Evolutionary conservation across 1,140 invertebrate genomes (phyloP).

Genomic region (Drosophila pseudoananassae): DNA sequence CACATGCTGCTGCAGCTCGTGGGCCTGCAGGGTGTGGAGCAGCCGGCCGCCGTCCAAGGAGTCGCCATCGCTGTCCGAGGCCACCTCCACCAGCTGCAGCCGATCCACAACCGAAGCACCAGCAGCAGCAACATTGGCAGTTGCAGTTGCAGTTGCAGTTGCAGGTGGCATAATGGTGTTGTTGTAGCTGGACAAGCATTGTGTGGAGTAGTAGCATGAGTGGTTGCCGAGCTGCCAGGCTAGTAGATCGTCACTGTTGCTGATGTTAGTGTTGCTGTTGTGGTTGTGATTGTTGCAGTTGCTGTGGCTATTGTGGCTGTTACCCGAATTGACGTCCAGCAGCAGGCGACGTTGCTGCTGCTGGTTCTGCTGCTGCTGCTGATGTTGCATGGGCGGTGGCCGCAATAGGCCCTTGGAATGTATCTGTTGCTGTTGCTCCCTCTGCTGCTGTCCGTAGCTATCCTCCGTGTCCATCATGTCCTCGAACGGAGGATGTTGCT

Average conservation of each 20-base stretch:
- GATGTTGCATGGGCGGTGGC: constrained; percentile 54
- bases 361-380: constrained; percentile 8
- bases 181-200: constrained; percentile 45
- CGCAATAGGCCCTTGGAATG: constrained; percentile 73
- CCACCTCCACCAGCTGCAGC: constrained; percentile 9
- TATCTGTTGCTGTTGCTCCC: constrained; percentile 57
- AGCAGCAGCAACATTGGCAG: constrained; percentile 18
- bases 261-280: constrained; percentile 43
- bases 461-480: constrained; percentile 81
- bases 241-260: constrained; percentile 16
- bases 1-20: constrained; percentile 62
- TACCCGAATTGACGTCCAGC: constrained; percentile 80
- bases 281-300: constrained; percentile 37
- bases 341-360: constrained; percentile 67
- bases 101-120: constrained; percentile 11
- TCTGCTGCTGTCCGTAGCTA: constrained; percentile 51
- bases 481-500: constrained; percentile 12
- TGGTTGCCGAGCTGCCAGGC: constrained; percentile 19
- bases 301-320: constrained; percentile 45
- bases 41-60: constrained; percentile 47
- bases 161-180: constrained; percentile 7
- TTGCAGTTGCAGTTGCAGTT: constrained; percentile 16
- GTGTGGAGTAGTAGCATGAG: constrained; percentile 71
- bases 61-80: constrained; percentile 53
- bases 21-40: constrained; percentile 50